Evolutionary conservation across 2,113 vertebrate genomes (phyloP).

Genomic region (Larimichthys crocea): DNA sequence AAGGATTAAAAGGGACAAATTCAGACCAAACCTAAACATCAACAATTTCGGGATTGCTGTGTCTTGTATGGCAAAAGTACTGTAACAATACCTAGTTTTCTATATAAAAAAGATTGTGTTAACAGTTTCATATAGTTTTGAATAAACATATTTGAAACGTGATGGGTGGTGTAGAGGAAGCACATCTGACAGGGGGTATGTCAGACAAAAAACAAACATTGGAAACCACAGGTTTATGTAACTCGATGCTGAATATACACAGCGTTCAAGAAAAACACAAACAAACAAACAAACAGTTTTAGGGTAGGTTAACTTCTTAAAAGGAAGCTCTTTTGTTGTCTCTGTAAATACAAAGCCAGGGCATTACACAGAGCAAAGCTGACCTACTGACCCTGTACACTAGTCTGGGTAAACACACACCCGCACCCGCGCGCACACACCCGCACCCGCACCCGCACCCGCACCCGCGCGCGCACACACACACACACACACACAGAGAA

Average conservation of each 20-base stretch:
- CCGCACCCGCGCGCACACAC: slow-evolving; percentile 2
- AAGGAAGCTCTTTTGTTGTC: background rate
- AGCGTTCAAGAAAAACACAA: background rate
- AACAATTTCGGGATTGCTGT: too few relatives aligned
- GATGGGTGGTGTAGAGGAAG: background rate
- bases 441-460: slow-evolving; percentile 19
- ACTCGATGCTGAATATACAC: background rate
- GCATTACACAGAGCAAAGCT: slow-evolving; percentile 54
- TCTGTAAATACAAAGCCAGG: slow-evolving; percentile 28
- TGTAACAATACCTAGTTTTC: background rate
- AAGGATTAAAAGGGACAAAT: background rate
- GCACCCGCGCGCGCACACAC: background rate
- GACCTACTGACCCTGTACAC: slow-evolving; percentile 61
- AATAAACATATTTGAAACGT: background rate
- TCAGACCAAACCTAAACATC: too few relatives aligned
- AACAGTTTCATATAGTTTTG: background rate
- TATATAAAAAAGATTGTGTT: background rate
- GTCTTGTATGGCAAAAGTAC: background rate
- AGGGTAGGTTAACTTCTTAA: slow-evolving; percentile 22
- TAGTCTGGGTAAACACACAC: slow-evolving; percentile 43
- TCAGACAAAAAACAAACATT: background rate
- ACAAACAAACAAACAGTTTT: slow-evolving; percentile 17
- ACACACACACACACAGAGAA: slow-evolving; percentile 24
- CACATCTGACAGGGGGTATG: background rate
- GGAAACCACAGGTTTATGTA: background rate